A percentile compares a stretch with the other conserved stretches of the same genome.
Conservation (phyloP, 2,797 vertebrate genomes). For the Luscinia luscinia region DNA sequence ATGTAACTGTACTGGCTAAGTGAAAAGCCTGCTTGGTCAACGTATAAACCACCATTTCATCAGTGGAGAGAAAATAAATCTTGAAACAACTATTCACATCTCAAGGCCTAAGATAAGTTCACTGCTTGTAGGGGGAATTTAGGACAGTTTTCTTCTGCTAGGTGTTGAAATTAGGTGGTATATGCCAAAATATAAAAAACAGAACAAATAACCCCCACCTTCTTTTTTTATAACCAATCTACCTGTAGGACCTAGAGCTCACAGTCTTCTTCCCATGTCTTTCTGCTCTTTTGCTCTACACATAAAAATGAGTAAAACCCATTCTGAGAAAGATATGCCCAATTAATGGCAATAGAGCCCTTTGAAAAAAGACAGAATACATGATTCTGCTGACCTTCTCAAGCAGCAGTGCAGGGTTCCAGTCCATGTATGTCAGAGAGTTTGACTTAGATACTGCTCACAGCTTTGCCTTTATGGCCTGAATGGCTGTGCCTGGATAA, state of each 20-base stretch:
- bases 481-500: not conserved
- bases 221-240: not conserved
- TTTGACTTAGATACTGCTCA: not conserved
- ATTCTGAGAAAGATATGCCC: not conserved
- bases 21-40: not conserved
- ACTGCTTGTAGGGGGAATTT: not conserved
- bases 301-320: not conserved
- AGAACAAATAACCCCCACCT: not conserved
- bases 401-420: not conserved
- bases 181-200: not conserved
- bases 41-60: not conserved
- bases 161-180: not conserved
- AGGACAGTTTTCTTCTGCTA: not conserved
- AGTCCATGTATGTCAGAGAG: not conserved
- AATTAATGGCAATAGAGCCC: accelerated
- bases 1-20: not conserved
- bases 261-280: not conserved
- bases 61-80: not conserved
- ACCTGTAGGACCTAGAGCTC: not conserved
- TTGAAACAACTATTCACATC: not conserved
- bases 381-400: not conserved
- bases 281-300: not conserved
- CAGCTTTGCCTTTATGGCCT: not conserved
- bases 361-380: not conserved
- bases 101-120: not conserved